A percentile compares a stretch with the other conserved stretches of the same genome.
Evolutionary conservation across 1,140 invertebrate genomes (phyloP).

Genomic region (Euwallacea similis): DNA sequence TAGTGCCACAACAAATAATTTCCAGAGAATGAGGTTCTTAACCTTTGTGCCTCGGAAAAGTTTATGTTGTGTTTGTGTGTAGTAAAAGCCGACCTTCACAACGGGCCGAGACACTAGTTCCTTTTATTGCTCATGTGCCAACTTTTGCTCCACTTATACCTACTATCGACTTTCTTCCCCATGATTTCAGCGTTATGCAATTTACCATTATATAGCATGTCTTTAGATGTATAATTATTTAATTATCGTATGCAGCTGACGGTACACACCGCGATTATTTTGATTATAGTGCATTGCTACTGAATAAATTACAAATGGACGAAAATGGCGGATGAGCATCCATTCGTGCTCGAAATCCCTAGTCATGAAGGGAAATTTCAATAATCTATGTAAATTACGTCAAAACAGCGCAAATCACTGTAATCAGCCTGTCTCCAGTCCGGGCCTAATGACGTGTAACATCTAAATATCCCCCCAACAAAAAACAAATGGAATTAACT

Average conservation of each 20-base stretch:
- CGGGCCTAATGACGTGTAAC: slow-evolving; percentile 3
- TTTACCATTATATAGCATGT: not conserved
- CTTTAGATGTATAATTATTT: slow-evolving; percentile 18
- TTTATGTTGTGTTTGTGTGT: slow-evolving; percentile 33
- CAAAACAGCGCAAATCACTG: slow-evolving; percentile 14
- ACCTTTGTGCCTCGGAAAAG: slow-evolving; percentile 42
- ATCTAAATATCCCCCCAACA: not conserved
- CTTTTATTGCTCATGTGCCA: slow-evolving; percentile 10
- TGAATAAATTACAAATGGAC: too few species aligned
- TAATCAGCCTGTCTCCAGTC: slow-evolving; percentile 21
- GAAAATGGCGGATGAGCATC: not conserved
- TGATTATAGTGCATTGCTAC: slow-evolving; percentile 15
- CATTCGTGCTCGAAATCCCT: slow-evolving; percentile 1
- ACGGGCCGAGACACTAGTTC: not conserved
- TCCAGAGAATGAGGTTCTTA: slow-evolving; percentile 43
- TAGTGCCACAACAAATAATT: slow-evolving; percentile 47
- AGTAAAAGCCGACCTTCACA: slow-evolving; percentile 28
- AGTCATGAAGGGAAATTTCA: slow-evolving; percentile 7
- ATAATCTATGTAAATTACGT: slow-evolving; percentile 27
- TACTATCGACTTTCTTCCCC: slow-evolving; percentile 1
- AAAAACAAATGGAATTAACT: slow-evolving; percentile 19
- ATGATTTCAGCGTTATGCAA: not conserved
- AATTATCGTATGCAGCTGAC: slow-evolving; percentile 18
- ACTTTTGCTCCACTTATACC: not conserved
- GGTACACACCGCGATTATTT: not conserved